Percentiles rank a stretch among this genome's conserved stretches.
Evolutionary conservation across 35 echinoderm and acorn worm genomes (phyloP).

Genomic region (Chiridota heheva): DNA sequence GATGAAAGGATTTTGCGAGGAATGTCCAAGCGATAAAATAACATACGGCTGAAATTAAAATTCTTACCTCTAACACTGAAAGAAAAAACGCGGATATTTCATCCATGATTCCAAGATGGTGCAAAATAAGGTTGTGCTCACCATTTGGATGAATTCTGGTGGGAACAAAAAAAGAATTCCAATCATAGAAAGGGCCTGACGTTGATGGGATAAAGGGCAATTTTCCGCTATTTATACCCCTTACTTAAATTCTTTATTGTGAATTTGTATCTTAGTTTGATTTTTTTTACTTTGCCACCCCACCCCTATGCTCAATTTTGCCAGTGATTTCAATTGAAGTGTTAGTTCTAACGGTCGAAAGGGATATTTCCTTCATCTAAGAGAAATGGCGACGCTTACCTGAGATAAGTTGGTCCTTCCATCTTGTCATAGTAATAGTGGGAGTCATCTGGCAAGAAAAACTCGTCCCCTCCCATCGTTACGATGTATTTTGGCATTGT

Average conservation of each 20-base stretch:
- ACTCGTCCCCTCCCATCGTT: slow-evolving; percentile 44
- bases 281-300: too few relatives aligned
- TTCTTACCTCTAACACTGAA: slow-evolving; percentile 9
- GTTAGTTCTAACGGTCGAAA: too few relatives aligned
- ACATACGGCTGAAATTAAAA: too few relatives aligned
- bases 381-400: too few relatives aligned
- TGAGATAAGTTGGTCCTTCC: slow-evolving; percentile 55
- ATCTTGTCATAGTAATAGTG: slow-evolving; percentile 56
- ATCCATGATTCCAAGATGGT: not conserved
- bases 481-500: slow-evolving; percentile 54
- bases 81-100: not conserved
- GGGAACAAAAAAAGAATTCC: not conserved
- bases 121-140: not conserved
- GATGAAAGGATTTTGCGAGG: too few relatives aligned
- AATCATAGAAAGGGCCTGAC: not conserved
- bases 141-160: slow-evolving; percentile 8
- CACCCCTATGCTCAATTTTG: too few relatives aligned
- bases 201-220: not conserved
- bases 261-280: too few relatives aligned
- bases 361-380: too few relatives aligned
- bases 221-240: too few relatives aligned
- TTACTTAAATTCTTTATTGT: too few relatives aligned
- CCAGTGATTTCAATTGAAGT: too few relatives aligned
- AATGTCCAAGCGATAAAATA: too few relatives aligned
- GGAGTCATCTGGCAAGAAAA: slow-evolving; percentile 58